Evolutionary conservation across 1,140 invertebrate genomes (phyloP).

Genomic region (Stenopsyche tienmushanensis): DNA sequence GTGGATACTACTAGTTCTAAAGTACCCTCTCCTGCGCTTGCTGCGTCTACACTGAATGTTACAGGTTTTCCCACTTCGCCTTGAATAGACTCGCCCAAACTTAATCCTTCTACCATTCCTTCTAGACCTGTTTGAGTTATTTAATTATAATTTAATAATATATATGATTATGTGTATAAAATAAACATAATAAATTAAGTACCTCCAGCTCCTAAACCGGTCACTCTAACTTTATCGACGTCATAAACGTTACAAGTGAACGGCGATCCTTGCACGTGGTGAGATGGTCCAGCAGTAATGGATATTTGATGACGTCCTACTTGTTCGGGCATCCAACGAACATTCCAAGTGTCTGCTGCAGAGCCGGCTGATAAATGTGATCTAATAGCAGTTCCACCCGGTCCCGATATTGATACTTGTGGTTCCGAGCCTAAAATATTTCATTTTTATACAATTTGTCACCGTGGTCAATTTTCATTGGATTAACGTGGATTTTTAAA

Average conservation of each 20-base stretch:
- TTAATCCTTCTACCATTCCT: constrained; percentile 55
- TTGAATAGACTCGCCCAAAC: constrained; percentile 56
- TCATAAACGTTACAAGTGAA: constrained; percentile 93
- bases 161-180: constrained; percentile 3
- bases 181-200: not conserved
- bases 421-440: constrained; percentile 57
- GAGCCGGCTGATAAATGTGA: constrained; percentile 62
- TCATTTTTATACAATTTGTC: constrained; percentile 2
- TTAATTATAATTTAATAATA: not conserved
- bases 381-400: constrained; percentile 74
- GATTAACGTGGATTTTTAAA: constrained; percentile 18
- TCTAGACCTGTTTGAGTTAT: constrained; percentile 47
- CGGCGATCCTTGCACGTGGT: constrained; percentile 86
- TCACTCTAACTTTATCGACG: constrained; percentile 80
- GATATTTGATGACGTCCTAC: constrained; percentile 85
- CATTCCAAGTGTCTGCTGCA: constrained; percentile 63
- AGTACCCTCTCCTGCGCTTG: constrained; percentile 93
- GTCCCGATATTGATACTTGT: constrained; percentile 74
- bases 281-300: constrained; percentile 71
- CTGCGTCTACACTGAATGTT: constrained; percentile 92
- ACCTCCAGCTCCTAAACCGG: constrained; percentile 62
- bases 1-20: constrained; percentile 93
- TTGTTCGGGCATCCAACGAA: constrained; percentile 77
- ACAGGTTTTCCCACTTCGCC: constrained; percentile 79
- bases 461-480: not conserved